Conservation (phyloP, 2,888 invertebrate genomes). For the Meiosimyza platycephala region DNA sequence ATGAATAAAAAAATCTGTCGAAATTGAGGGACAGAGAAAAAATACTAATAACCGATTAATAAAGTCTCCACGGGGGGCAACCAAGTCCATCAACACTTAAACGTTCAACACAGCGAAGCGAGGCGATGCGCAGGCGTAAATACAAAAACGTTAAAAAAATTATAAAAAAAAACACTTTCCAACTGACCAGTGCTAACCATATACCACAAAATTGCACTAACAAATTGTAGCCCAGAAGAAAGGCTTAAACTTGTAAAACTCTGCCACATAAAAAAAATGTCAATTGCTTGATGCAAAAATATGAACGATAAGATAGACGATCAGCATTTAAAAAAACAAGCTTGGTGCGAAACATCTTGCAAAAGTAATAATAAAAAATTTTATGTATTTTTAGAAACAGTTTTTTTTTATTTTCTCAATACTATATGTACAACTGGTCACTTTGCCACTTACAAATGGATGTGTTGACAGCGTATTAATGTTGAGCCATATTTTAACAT, state of each 20-base stretch:
- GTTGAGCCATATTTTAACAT: conserved; percentile 56
- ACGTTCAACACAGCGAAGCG: conserved; percentile 33
- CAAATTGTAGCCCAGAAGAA: neutral
- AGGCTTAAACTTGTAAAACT: neutral
- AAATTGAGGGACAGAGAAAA: conserved; percentile 8
- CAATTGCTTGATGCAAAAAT: conserved; percentile 61
- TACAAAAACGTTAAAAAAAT: neutral
- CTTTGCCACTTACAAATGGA: conserved; percentile 53
- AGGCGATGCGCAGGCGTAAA: conserved; percentile 12
- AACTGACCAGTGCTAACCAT: conserved; percentile 8
- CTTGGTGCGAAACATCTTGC: neutral
- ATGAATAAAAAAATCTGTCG: neutral
- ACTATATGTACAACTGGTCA: conserved; percentile 13
- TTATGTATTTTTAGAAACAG: neutral
- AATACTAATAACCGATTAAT: conserved; percentile 35
- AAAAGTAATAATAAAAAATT: conserved; percentile 7
- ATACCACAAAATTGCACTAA: neutral
- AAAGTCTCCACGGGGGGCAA: conserved; percentile 26
- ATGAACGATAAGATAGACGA: conserved; percentile 57
- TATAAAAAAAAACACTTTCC: too few relatives aligned
- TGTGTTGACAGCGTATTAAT: conserved; percentile 66
- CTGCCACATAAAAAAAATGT: conserved; percentile 56
- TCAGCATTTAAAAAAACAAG: neutral
- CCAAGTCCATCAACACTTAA: conserved; percentile 50
- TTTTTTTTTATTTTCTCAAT: conserved; percentile 14